These are phyloP conservation scores for Tenthredo amoena DNA, from an alignment of 2,888 invertebrate species.

Conservation along the genomic window DNA sequence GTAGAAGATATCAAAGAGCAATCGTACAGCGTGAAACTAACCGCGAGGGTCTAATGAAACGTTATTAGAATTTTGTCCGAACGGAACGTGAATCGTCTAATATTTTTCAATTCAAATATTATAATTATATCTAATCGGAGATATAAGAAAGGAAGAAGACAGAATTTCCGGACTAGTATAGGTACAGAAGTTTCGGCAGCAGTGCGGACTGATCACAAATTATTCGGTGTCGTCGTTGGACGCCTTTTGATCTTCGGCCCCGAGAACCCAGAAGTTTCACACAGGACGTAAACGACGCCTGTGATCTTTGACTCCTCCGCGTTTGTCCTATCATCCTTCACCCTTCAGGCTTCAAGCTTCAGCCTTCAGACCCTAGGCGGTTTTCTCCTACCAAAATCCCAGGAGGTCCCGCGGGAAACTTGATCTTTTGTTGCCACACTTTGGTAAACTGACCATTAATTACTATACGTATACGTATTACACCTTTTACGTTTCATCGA, in stretches of 20 bases:
- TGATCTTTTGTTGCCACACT: constrained; percentile 3
- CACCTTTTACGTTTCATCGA: not conserved
- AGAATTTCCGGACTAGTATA: not conserved
- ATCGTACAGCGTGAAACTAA: not conserved
- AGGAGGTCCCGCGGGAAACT: not conserved
- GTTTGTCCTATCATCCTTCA: not conserved
- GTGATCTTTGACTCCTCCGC: constrained; percentile 28
- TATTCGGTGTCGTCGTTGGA: not conserved
- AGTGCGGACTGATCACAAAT: not conserved
- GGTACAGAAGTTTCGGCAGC: not conserved
- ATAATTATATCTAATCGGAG: too few species aligned
- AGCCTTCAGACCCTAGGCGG: not conserved
- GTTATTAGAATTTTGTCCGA: not conserved
- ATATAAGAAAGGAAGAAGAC: not conserved
- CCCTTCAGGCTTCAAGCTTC: not conserved
- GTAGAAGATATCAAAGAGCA: not conserved
- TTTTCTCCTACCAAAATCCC: not conserved
- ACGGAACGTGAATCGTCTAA: not conserved
- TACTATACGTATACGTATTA: not conserved
- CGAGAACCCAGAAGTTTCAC: not conserved
- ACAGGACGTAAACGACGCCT: not conserved
- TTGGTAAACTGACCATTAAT: constrained; percentile 4
- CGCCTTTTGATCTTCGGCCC: constrained; percentile 7
- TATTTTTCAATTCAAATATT: too few species aligned
- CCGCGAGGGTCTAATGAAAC: not conserved